Evolutionary conservation across 2,113 vertebrate species (phyloP), one percentile per base, ranked within the genome.

Genomic region (Periophthalmodon schlosseri): DNA sequence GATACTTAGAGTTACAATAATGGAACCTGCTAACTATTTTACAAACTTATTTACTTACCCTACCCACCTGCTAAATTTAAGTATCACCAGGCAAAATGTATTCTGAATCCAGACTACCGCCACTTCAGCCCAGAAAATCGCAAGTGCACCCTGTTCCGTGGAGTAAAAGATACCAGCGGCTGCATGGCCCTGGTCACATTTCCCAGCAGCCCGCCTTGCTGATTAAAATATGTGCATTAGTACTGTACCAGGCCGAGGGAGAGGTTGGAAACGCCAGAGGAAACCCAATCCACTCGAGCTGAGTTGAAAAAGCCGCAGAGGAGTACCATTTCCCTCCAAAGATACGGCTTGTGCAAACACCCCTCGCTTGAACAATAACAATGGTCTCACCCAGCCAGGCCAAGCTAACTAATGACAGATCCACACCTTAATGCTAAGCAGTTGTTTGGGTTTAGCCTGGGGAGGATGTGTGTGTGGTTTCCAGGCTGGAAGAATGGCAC

Each of bases 351-450:
- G 85, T 91, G 90, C 90, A 91, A 92, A 91, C 91, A 90, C 83
- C 68, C 77, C 78, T 75, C 44, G 46, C 76, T 90, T 86, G 80
- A 90, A 91, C 84, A 93, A 91, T 87, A 93, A 93, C 91, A 92
- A 70, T 74, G 82, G 84, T 91, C 81, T 87, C 84, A 84, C 78
- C 81, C 86, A 80, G 86, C 87, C 86, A 78, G 87, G 80, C 87
- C 77, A 50, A 84, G 89, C 83, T 89, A 90, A 91, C 91, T 91
- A 92, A 90, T 89, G 92, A 90, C 91, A 93, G 91, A 93, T 90
- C 90, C 88, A 88, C 91, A 92, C 88, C 91, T 91, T 91, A 90
- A 87, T 87, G 89, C 82, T 85, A 75, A 90, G 87, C 87, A 88
- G 85, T 91, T 89, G 86, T 91, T 89, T 90, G 90, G 88, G 80